Evolutionary conservation across 2,113 vertebrate genomes (phyloP).

Genomic region (Myrmecobius fasciatus): DNA sequence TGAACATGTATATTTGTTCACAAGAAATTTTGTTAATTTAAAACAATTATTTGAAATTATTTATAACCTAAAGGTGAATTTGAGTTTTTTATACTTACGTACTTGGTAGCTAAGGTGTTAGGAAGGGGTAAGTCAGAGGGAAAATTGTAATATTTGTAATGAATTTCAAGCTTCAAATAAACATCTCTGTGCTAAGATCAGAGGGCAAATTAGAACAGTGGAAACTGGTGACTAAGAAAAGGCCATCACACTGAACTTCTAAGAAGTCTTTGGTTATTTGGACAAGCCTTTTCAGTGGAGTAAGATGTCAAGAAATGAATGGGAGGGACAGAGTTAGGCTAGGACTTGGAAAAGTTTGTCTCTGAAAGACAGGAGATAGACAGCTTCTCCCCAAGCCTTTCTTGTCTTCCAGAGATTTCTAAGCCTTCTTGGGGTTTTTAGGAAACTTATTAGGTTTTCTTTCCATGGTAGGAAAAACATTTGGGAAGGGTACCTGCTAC

Average conservation of each 20-base stretch:
- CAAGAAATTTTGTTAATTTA: conserved; percentile 24
- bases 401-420: neutral
- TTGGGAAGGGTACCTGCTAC: neutral
- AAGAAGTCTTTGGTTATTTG: neutral
- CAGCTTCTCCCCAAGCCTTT: neutral
- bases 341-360: neutral
- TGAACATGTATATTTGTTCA: neutral
- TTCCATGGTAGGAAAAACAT: neutral
- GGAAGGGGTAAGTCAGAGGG: neutral
- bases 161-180: neutral
- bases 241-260: neutral
- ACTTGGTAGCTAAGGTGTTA: neutral
- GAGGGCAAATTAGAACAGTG: neutral
- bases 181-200: neutral
- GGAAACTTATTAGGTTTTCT: neutral
- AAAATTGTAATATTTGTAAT: neutral
- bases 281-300: neutral
- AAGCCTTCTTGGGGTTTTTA: neutral
- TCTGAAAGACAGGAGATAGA: neutral
- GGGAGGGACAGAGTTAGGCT: neutral
- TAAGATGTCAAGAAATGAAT: neutral
- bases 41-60: neutral
- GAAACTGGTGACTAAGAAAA: neutral
- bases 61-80: neutral
- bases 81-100: neutral